Base-by-base conservation (phyloP, 1,140 invertebrate species). In the Drosophila pseudoananassae region DNA sequence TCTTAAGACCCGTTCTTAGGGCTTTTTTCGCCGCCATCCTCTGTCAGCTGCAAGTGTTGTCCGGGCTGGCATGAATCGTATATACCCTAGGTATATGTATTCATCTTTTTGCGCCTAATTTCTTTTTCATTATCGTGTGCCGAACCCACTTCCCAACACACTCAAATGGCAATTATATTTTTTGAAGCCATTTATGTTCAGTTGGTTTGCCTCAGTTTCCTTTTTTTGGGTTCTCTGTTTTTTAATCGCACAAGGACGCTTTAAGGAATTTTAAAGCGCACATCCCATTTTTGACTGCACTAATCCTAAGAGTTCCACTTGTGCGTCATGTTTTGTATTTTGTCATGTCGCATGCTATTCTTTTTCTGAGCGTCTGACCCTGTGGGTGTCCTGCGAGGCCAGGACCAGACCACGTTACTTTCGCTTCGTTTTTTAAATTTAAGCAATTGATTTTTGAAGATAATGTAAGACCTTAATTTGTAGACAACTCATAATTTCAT, bases 111-210 rank as follows among this genome's bases (percentile, higher is more conserved):
- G 77, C 75, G 76, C 77, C 79, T 88, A 88, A 88, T 88, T 88
- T 88, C 60, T 57, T 88, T 88, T 88, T 89, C 84, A 88, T 88
- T 79, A 87, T 87, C 76, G 73, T 55, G 65, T 57, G 47, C 68
- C 33, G 69, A 74, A 51, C 52, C 72, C 46, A 53, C 53, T 70
- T 76, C 68, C 68, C 59, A 70, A 79, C 76, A 79, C 76, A 74
- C 66, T 74, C 58, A 82, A 88, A 88, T 88, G 83, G 83, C 83
- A 88, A 88, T 88, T 88, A 88, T 74, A 88, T 54, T 74, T 89
- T 89, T 89, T 87, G 87, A 90, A 47, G 84, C 84, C 87, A 90
- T 90, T 76, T 50, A 51, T 52, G 57, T 75, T 51, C 55, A 50
- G 66, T 63, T 56, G 55, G 51, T 46, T 64, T 60, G 49, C 49